Percentiles rank a stretch among this genome's conserved stretches.
Conservation (phyloP, 2,797 vertebrate genomes). For the Poliocrania exsul region DNA sequence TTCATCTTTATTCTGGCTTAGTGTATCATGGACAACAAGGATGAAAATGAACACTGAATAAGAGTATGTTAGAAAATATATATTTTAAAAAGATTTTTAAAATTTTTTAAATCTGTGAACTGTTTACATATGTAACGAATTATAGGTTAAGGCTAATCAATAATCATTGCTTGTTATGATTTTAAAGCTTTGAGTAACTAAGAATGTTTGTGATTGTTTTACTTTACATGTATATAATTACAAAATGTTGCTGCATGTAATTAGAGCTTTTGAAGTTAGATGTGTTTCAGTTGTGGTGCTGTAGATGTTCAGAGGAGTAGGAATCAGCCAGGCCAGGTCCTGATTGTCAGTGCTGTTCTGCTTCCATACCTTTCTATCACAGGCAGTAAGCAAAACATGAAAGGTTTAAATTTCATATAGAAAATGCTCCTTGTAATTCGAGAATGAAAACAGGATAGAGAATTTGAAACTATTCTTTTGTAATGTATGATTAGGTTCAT, state of each 20-base stretch:
- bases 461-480: not conserved
- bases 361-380: not conserved
- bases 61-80: not conserved
- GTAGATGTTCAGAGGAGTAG: not conserved
- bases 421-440: not conserved
- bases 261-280: not conserved
- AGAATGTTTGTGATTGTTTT: not conserved
- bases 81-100: not conserved
- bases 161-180: not conserved
- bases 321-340: not conserved
- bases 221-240: not conserved
- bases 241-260: not conserved
- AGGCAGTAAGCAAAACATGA: not conserved
- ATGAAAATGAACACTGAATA: not conserved
- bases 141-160: not conserved
- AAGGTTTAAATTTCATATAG: not conserved
- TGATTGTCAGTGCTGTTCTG: not conserved
- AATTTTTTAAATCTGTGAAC: not conserved
- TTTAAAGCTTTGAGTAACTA: not conserved
- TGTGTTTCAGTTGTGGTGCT: not conserved
- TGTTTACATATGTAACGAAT: not conserved
- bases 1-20: conserved; percentile 25
- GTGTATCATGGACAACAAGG: not conserved
- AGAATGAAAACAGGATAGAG: not conserved
- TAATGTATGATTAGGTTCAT: rapidly evolving